Evolutionary conservation across 1,140 invertebrate species (phyloP), one percentile per base, ranked within the genome.

Genomic region (Centruroides vittatus): DNA sequence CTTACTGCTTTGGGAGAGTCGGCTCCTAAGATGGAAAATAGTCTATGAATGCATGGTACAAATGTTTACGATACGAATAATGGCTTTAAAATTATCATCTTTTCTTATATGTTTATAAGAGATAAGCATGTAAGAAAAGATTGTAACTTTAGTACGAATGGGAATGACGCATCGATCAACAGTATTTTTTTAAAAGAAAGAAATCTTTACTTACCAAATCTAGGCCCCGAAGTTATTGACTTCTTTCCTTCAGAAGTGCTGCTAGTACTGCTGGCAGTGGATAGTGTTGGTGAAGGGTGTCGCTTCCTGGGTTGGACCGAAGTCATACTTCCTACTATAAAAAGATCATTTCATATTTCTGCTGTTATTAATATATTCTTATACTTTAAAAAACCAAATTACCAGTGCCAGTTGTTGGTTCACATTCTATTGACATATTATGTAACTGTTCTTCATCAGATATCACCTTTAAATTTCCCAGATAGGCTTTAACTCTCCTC

Each of bases 1-100:
- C 91, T 81, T 5, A 97, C 90, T 2, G 93, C 90, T 76, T 97
- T 92, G 4, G 93, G 93, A 35, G 93, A 96, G 41, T 92, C 92
- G 46, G 93, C 72, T 83, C 83, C 84, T 73, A 84, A 84, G 55
- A 2, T 41, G 5, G 23, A 41, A 41, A 41, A 41, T 41, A 41
- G 8, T 6, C 8, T 41, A 41, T 12, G 41, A 41, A 41, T 41
- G 5, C 41, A 41, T 41, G 23, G 23, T 23, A 23, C 23, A 41
- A 41, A 41, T 41, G 41, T 41, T 41, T 23, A 23, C 23, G 23
- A 23, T 23, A 23, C 2, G 23, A 23, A 23, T 23, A 23, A 23
- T 23, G 23, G 23, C 23, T 23, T 23, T 23, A 23, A 23, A 23
- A 23, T 23, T 23, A 23, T 23, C 23, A 23, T 23, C 23, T 23